A percentile compares a stretch with the other conserved stretches of the same genome.
Evolutionary conservation across 1,140 invertebrate genomes (phyloP).

Genomic region (Pentalonia nigronervosa): DNA sequence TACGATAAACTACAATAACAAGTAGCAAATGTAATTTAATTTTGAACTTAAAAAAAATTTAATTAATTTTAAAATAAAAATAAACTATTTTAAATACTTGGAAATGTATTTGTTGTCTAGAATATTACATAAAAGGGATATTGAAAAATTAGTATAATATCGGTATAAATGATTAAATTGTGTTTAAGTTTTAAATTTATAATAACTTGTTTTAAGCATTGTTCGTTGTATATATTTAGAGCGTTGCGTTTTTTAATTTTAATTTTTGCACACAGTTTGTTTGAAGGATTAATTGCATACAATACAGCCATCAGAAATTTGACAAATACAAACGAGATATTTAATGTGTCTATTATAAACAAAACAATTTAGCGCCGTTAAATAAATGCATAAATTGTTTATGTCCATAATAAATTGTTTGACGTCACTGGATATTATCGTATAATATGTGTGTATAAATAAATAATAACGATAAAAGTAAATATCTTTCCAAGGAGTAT

Average conservation of each 20-base stretch:
- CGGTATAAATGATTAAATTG: not conserved
- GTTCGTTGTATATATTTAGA: not conserved
- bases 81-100: not conserved
- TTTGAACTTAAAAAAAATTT: not conserved
- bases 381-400: not conserved
- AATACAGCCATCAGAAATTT: not conserved
- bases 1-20: not conserved
- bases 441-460: not conserved
- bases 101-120: not conserved
- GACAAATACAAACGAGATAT: slow-evolving; percentile 15
- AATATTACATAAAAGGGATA: not conserved
- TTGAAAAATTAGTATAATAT: not conserved
- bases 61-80: not conserved
- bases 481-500: not conserved
- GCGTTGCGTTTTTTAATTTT: not conserved
- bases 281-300: not conserved
- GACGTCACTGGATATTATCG: not conserved
- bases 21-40: not conserved
- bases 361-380: slow-evolving; percentile 9
- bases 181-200: not conserved
- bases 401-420: not conserved
- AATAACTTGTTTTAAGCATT: not conserved
- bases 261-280: not conserved
- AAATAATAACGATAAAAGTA: not conserved
- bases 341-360: not conserved